Conservation (phyloP, 1,140 invertebrate species). For the Dinoponera quadriceps region DNA sequence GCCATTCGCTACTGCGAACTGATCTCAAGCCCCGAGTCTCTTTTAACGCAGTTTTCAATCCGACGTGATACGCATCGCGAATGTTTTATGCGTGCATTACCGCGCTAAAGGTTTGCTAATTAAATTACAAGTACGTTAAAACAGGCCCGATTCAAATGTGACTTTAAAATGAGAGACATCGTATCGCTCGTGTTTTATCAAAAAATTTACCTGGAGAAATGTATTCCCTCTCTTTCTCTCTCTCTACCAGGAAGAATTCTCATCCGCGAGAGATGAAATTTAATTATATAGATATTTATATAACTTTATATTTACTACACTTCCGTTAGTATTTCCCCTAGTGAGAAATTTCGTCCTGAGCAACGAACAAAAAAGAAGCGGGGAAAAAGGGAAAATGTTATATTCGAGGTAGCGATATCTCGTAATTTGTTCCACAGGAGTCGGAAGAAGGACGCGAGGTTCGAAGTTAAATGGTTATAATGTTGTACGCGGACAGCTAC, state of each 20-base stretch:
- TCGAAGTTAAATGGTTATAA: conserved; percentile 13
- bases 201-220: conserved; percentile 10
- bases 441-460: neutral
- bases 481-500: neutral
- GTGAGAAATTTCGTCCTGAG: neutral
- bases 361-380: no score
- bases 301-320: no score
- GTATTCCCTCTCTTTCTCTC: no score
- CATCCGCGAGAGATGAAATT: conserved; percentile 10
- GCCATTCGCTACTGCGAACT: no score
- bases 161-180: neutral
- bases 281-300: conserved; percentile 10
- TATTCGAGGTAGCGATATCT: neutral
- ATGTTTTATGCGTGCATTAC: neutral
- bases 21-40: neutral
- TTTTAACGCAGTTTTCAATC: neutral
- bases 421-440: conserved; percentile 15
- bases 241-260: neutral
- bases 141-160: neutral
- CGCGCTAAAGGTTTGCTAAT: neutral
- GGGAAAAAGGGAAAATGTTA: no score
- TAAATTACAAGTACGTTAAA: neutral
- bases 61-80: neutral
- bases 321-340: neutral
- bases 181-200: neutral